Percentiles rank a stretch among this genome's conserved stretches.
Conservation (phyloP, 2,797 vertebrate species). For the Lithobates sylvaticus region DNA sequence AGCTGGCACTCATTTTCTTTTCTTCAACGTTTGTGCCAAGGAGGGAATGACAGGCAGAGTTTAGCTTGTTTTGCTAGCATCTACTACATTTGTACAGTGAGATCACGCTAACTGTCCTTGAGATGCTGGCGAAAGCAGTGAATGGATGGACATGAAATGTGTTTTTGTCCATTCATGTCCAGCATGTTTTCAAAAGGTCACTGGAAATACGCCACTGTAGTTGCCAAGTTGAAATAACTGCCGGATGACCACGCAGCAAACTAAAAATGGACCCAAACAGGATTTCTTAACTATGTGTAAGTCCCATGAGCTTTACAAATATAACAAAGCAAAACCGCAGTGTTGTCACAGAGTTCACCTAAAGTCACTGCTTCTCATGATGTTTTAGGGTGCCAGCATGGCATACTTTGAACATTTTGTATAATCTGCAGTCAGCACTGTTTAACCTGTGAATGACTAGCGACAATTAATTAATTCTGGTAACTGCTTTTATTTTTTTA, state of each 20-base stretch:
- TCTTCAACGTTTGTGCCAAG: neutral
- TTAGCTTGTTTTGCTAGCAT: neutral
- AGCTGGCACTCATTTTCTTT: neutral
- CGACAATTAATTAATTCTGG: neutral
- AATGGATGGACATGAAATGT: constrained; percentile 30
- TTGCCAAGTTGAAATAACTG: neutral
- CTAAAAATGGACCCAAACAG: constrained; percentile 24
- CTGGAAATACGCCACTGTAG: constrained; percentile 30
- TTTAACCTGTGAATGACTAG: neutral
- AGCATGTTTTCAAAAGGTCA: constrained; percentile 47
- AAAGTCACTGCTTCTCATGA: constrained; percentile 12
- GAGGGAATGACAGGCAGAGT: neutral
- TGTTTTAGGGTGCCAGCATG: neutral
- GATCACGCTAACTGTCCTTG: constrained; percentile 24
- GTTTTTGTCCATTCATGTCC: constrained; percentile 52
- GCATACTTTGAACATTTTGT: neutral
- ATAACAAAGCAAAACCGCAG: neutral
- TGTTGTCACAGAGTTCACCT: constrained; percentile 45
- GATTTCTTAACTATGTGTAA: constrained; percentile 34
- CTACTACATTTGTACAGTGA: constrained; percentile 43
- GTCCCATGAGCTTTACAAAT: neutral
- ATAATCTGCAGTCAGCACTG: neutral
- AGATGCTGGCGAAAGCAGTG: constrained; percentile 20
- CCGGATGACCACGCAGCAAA: constrained; percentile 14
- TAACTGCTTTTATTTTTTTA: neutral